These are phyloP conservation scores for Torymus auratus DNA, from an alignment of 2,888 invertebrate genomes.

Conservation along the genomic window DNA sequence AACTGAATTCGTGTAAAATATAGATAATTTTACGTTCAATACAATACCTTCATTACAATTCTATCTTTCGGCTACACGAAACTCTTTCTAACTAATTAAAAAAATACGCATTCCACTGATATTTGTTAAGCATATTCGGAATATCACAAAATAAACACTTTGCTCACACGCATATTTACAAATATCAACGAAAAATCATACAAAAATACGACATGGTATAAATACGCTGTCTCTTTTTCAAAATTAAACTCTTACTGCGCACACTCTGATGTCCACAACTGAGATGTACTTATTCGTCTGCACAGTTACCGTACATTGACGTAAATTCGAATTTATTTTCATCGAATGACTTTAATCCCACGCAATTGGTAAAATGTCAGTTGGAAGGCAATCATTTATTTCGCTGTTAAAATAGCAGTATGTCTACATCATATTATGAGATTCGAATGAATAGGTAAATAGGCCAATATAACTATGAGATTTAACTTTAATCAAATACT, in stretches of 20 bases:
- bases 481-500: too few species aligned
- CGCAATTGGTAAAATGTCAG: background rate
- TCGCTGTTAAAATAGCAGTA: too few species aligned
- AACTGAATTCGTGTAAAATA: slow-evolving; percentile 7
- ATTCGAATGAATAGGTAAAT: too few species aligned
- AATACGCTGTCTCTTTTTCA: background rate
- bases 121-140: slow-evolving; percentile 6
- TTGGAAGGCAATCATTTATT: too few species aligned
- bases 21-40: background rate
- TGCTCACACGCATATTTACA: slow-evolving; percentile 13
- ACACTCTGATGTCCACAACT: slow-evolving; percentile 20
- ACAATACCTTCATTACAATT: background rate
- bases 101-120: background rate
- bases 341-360: background rate
- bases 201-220: slow-evolving; percentile 22
- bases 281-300: slow-evolving; percentile 16
- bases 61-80: too few species aligned
- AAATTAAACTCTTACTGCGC: background rate
- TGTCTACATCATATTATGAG: too few species aligned
- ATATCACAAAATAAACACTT: slow-evolving; percentile 19
- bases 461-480: too few species aligned
- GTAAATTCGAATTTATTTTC: background rate
- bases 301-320: background rate
- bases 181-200: slow-evolving; percentile 14
- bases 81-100: too few species aligned